These are phyloP conservation scores for Charaxes varanes DNA, from an alignment of 1,140 invertebrate species.

Conservation along the genomic window DNA sequence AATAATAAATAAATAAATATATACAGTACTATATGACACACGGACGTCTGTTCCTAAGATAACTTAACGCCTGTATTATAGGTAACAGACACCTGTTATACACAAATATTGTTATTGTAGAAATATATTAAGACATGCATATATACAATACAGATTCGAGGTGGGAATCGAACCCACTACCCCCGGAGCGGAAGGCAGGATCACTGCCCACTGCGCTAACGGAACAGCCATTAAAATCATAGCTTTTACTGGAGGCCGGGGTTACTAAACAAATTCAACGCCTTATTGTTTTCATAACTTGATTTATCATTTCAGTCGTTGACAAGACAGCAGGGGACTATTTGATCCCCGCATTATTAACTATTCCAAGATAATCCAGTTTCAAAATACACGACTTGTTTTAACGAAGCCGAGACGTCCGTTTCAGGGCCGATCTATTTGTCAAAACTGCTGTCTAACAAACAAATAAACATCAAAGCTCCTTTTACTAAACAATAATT, in stretches of 20 bases:
- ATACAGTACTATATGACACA: too few relatives aligned
- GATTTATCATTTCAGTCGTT: conserved; percentile 42
- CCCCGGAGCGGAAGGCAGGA: too few relatives aligned
- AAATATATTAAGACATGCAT: too few relatives aligned
- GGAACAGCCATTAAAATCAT: too few relatives aligned
- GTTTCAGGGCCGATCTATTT: conserved; percentile 8
- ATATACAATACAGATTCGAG: too few relatives aligned
- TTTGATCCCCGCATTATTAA: conserved; percentile 33
- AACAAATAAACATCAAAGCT: conserved; percentile 14
- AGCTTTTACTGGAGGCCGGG: conserved; percentile 11
- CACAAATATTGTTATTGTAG: too few relatives aligned
- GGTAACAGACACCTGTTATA: too few relatives aligned
- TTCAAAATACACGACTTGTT: conserved; percentile 15
- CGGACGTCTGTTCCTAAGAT: too few relatives aligned
- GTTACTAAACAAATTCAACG: conserved; percentile 19
- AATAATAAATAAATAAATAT: too few relatives aligned
- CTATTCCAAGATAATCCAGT: conserved; percentile 25
- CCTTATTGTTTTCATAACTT: conserved; percentile 32
- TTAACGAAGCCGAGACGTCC: conserved; percentile 10
- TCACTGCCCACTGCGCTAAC: too few relatives aligned
- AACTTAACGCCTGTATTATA: too few relatives aligned
- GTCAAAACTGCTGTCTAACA: conserved; percentile 9
- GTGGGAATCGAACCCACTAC: too few relatives aligned
- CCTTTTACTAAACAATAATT: background rate
- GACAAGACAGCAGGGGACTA: conserved; percentile 27